These are phyloP conservation scores for Cyphomyrmex costatus DNA, from an alignment of 1,140 invertebrate genomes.

Conservation along the genomic window DNA sequence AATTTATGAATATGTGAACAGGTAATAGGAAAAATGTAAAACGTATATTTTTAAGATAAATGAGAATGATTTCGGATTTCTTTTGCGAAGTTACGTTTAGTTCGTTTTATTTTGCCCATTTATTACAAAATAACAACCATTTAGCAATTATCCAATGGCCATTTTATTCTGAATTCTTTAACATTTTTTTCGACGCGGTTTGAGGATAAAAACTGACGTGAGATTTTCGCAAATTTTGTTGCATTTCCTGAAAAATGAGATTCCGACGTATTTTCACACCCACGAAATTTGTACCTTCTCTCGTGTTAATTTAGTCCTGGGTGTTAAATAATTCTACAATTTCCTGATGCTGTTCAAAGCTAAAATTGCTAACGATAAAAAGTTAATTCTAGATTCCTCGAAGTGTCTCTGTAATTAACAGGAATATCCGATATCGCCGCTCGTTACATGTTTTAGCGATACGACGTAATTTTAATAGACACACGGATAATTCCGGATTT, in stretches of 20 bases:
- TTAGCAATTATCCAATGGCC: no score
- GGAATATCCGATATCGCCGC: slow-evolving; percentile 16
- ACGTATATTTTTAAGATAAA: no score
- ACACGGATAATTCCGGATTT: slow-evolving; percentile 14
- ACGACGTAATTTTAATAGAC: slow-evolving; percentile 11
- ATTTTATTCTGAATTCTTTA: no score
- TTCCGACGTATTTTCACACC: not conserved
- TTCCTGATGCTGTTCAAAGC: not conserved
- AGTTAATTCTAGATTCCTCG: not conserved
- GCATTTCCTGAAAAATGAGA: slow-evolving; percentile 14
- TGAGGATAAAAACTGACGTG: not conserved
- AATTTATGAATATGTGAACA: no score
- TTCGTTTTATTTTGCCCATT: no score
- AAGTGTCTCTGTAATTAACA: slow-evolving; percentile 11
- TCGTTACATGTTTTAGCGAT: slow-evolving; percentile 38
- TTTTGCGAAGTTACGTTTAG: no score
- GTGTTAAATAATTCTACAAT: slow-evolving; percentile 4
- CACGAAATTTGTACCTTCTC: not conserved
- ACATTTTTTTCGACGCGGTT: not conserved
- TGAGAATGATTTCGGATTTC: no score
- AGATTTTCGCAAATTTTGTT: no score
- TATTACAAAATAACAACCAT: no score
- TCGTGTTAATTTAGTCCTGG: not conserved
- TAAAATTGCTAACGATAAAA: not conserved
- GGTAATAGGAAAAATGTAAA: no score